Evolutionary conservation across 2,888 invertebrate genomes (phyloP).

Genomic region (Cantharis nigra): DNA sequence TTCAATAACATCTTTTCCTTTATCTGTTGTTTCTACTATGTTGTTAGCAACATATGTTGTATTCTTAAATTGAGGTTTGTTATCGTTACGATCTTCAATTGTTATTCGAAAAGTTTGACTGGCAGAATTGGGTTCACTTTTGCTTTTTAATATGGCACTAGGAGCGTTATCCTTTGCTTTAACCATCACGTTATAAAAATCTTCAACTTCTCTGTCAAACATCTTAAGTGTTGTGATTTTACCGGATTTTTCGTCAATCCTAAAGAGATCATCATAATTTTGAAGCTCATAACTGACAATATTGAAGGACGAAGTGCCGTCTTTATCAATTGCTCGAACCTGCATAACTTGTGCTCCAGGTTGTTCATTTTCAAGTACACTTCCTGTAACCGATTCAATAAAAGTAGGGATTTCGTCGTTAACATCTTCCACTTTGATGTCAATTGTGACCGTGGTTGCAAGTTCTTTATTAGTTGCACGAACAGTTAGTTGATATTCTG

Average conservation of each 20-base stretch:
- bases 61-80: slow-evolving; percentile 86
- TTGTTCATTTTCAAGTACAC: slow-evolving; percentile 83
- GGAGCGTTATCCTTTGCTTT: slow-evolving; percentile 89
- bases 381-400: slow-evolving; percentile 78
- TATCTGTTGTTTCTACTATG: slow-evolving; percentile 82
- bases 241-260: slow-evolving; percentile 83
- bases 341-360: slow-evolving; percentile 86
- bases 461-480: slow-evolving; percentile 81
- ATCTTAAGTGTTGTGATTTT: slow-evolving; percentile 80
- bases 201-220: slow-evolving; percentile 86
- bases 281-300: slow-evolving; percentile 80
- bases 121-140: slow-evolving; percentile 72
- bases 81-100: slow-evolving; percentile 96
- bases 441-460: slow-evolving; percentile 78
- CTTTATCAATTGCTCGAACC: slow-evolving; percentile 81
- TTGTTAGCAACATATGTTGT: slow-evolving; percentile 73
- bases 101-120: slow-evolving; percentile 86
- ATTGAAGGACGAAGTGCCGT: slow-evolving; percentile 82
- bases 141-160: slow-evolving; percentile 68
- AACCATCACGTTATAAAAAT: slow-evolving; percentile 87
- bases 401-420: slow-evolving; percentile 91
- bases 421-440: slow-evolving; percentile 81
- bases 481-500: slow-evolving; percentile 82
- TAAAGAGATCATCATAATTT: slow-evolving; percentile 73
- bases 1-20: slow-evolving; percentile 81